Base-by-base conservation (phyloP, 2,113 vertebrate genomes). In the Chionis minor region DNA sequence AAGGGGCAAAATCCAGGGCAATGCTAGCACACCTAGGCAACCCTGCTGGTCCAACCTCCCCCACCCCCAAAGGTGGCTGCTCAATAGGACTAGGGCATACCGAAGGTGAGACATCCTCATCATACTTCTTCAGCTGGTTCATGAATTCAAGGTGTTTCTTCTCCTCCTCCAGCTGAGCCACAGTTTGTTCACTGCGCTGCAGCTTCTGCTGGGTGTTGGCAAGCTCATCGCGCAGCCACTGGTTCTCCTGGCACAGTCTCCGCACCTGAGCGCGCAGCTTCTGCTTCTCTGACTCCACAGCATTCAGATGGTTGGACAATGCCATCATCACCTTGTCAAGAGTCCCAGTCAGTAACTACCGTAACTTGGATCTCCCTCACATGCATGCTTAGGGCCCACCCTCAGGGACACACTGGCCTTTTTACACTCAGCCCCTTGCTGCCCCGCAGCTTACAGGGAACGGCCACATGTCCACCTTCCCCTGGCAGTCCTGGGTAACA, bases 141-240 rank as follows among this genome's bases (percentile, higher is more conserved):
- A 99, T 99, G 97, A 99, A 99, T 97, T 99, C 99, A 77, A 99
- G 98, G 93, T 99, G 99, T 79, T 99, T 99, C 98, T 99, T 99
- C 95, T 99, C 99, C 96, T 99, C 99, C 97, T 99, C 99, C 54
- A 99, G 98, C 96, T 99, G 99, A 32, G 99, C 99, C 95, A 99
- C 99, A 0, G 97, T 99, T 97, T 99, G 99, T 30, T 99, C 99
- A 12, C 99, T 99, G 88, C 98, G 99, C 98, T 99, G 99, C 71
- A 99, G 98, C 96, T 99, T 99, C 98, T 99, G 99, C 98, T 99
- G 99, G 32, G 99, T 99, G 96, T 99, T 99, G 18, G 99, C 99
- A 90, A 99, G 98, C 96, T 99, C 99, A 0, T 99, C 99, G 2
- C 99, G 98, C 81, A 99, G 98, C 99, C 99, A 99, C 98, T 99